A percentile compares a stretch with the other conserved stretches of the same genome.
Evolutionary conservation across 2,888 invertebrate species (phyloP).

Genomic region (Volucella inflata): DNA sequence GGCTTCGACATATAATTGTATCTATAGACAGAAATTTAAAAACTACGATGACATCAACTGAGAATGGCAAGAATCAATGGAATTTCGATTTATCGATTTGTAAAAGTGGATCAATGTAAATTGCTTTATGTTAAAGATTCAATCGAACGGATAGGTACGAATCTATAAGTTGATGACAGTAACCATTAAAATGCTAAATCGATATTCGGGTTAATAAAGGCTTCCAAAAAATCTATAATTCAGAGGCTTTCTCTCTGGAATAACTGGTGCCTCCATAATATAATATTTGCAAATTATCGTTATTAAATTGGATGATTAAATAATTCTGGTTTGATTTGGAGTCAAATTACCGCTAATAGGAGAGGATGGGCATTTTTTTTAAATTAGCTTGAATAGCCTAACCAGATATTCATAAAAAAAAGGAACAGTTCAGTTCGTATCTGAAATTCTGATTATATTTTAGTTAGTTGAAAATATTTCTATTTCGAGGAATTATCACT

Average conservation of each 20-base stretch:
- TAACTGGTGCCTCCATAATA: not conserved
- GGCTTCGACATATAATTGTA: not conserved
- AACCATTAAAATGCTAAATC: slow-evolving; percentile 5
- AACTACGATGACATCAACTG: slow-evolving; percentile 25
- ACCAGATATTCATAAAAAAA: too few relatives aligned
- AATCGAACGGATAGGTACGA: not conserved
- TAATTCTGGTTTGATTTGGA: not conserved
- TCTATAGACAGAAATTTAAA: slow-evolving; percentile 5
- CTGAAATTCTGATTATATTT: too few relatives aligned
- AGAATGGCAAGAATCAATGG: not conserved
- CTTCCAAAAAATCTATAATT: not conserved
- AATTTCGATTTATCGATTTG: slow-evolving; percentile 5
- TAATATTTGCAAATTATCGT: slow-evolving; percentile 1
- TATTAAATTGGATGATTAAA: slow-evolving; percentile 6
- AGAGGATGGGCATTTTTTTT: too few relatives aligned
- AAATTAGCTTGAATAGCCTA: too few relatives aligned
- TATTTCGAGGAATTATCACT: too few relatives aligned
- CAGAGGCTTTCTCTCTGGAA: not conserved
- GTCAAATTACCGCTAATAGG: too few relatives aligned
- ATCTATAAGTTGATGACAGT: slow-evolving; percentile 4
- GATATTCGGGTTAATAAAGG: not conserved
- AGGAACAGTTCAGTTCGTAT: too few relatives aligned
- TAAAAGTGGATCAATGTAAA: not conserved
- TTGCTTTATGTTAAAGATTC: slow-evolving; percentile 3
- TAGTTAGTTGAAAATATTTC: too few relatives aligned